These are phyloP conservation scores for Diacarnus erythraeanus DNA, from an alignment of 37 sponge, comb jelly and placozoan genomes.

Conservation along the genomic window DNA sequence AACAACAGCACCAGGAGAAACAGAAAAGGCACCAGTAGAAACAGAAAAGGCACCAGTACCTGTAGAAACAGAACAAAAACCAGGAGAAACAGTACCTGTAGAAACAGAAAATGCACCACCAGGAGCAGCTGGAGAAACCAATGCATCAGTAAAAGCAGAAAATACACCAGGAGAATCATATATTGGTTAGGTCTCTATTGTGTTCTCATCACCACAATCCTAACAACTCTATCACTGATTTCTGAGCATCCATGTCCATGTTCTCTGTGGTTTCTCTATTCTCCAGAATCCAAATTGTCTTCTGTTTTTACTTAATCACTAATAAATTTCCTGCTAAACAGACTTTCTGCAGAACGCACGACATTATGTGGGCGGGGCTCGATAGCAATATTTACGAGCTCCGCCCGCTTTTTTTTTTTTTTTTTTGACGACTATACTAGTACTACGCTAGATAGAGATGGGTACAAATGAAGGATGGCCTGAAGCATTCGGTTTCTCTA, in stretches of 20 bases:
- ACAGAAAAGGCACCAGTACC: background rate
- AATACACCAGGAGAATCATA: background rate
- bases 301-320: background rate
- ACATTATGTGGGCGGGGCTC: background rate
- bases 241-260: too few species aligned
- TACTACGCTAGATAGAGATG: too few species aligned
- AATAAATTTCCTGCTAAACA: background rate
- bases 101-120: background rate
- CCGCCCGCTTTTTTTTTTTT: too few species aligned
- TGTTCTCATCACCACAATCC: too few species aligned
- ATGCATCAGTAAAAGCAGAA: background rate
- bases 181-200: too few species aligned
- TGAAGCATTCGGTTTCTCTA: slow-evolving; percentile 84
- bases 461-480: slow-evolving; percentile 88
- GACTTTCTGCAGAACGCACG: background rate
- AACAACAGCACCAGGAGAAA: background rate
- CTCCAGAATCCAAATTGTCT: too few species aligned
- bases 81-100: background rate
- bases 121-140: background rate
- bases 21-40: background rate
- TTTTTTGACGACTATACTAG: slow-evolving; percentile 62
- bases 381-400: background rate
- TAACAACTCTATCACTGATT: too few species aligned
- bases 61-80: background rate
- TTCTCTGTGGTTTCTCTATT: too few species aligned